phyloP scores from a whole-genome alignment of 2,113 vertebrate species.

The Lophius piscatorius region DNA sequence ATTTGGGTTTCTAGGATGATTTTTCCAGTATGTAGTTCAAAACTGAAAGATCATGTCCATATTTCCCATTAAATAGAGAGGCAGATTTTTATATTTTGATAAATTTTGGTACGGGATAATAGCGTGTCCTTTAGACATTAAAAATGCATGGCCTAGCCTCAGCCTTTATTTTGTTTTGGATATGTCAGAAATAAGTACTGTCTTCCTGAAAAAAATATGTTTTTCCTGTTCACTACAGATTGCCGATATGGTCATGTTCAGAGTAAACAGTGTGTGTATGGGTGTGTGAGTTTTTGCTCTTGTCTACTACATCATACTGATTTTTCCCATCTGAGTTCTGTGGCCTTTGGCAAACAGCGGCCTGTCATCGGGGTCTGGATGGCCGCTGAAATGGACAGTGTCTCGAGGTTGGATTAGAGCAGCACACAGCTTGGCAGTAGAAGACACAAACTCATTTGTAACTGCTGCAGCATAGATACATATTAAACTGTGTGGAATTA shows the following conservation, averaged over 20 bases:
- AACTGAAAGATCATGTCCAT: too few relatives aligned
- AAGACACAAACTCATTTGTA: conserved; percentile 30
- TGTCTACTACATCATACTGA: conserved; percentile 11
- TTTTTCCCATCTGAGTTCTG: not conserved
- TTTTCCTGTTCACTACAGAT: conserved; percentile 32
- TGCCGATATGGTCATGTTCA: conserved; percentile 6
- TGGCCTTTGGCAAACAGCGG: conserved; percentile 33
- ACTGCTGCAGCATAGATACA: conserved; percentile 4
- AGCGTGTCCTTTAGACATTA: too few relatives aligned
- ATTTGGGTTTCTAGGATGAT: too few relatives aligned
- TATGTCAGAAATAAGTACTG: conserved; percentile 13
- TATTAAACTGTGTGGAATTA: not conserved
- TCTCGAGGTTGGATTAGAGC: conserved; percentile 28
- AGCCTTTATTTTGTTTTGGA: not conserved
- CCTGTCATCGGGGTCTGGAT: conserved; percentile 26
- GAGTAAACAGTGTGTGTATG: conserved; percentile 3
- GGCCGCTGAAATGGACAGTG: conserved; percentile 21
- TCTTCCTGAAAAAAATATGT: conserved; percentile 7
- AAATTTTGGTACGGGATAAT: too few relatives aligned
- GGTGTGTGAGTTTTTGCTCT: conserved; percentile 3
- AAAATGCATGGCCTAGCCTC: conserved; percentile 5
- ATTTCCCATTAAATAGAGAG: too few relatives aligned
- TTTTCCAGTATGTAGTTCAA: too few relatives aligned
- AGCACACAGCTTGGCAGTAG: conserved; percentile 27
- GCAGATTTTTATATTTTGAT: too few relatives aligned